Percentiles rank a stretch among this genome's conserved stretches.
phyloP scores from a whole-genome alignment of 37 sponge, comb jelly and placozoan genomes.

The Halichondria panicea region DNA sequence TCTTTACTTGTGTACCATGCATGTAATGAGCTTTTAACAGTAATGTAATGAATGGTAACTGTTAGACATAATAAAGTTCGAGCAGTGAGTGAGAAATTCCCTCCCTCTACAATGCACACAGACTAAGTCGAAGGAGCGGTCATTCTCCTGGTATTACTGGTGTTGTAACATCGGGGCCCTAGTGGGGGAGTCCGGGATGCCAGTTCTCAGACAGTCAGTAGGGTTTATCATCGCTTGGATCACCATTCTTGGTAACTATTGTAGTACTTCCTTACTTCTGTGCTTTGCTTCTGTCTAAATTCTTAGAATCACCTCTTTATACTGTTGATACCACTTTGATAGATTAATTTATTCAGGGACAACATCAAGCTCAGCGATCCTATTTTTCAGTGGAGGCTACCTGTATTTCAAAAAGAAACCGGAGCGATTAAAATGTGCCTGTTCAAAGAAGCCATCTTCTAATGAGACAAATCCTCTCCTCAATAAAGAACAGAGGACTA shows the following conservation, averaged over 20 bases:
- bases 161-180: constrained; percentile 63
- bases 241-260: constrained; percentile 39
- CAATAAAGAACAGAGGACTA: not conserved
- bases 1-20: too few relatives aligned
- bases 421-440: constrained; percentile 1
- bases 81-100: not conserved
- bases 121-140: constrained; percentile 42
- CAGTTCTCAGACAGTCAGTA: constrained; percentile 54
- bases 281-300: not conserved
- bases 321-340: too few relatives aligned
- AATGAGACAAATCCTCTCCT: not conserved
- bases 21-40: too few relatives aligned
- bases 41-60: too few relatives aligned
- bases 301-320: too few relatives aligned
- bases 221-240: constrained; percentile 41
- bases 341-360: constrained; percentile 18
- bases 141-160: constrained; percentile 75
- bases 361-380: constrained; percentile 2
- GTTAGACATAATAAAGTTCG: too few relatives aligned
- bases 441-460: not conserved
- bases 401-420: constrained; percentile 56
- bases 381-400: constrained; percentile 28
- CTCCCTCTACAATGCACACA: constrained; percentile 5
- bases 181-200: constrained; percentile 49
- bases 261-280: not conserved